Percentiles rank a stretch among this genome's conserved stretches.
Conservation (phyloP, 2,797 vertebrate genomes). For the Acropternis orthonyx region DNA sequence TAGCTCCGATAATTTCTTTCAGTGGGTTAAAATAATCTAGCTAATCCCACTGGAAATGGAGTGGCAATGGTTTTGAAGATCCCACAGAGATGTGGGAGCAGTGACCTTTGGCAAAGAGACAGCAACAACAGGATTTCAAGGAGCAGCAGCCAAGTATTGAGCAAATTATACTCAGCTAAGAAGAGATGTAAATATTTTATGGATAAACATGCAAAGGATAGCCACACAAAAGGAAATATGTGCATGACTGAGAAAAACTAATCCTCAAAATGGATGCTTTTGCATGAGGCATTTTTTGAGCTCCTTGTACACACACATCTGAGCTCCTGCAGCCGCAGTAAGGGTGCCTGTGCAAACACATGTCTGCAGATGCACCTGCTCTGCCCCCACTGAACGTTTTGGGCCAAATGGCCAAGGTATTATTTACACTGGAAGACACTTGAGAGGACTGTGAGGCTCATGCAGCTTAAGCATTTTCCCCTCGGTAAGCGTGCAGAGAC, state of each 20-base stretch:
- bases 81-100: background rate
- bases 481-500: background rate
- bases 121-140: background rate
- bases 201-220: background rate
- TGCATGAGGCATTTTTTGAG: background rate
- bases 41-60: background rate
- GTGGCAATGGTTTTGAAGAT: background rate
- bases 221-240: background rate
- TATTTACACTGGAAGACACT: conserved; percentile 45
- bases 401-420: conserved; percentile 9
- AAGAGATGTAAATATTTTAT: background rate
- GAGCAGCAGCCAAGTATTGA: background rate
- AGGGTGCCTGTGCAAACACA: background rate
- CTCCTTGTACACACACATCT: background rate
- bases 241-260: background rate
- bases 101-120: background rate
- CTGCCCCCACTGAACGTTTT: background rate
- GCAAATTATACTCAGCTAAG: background rate
- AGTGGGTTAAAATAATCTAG: background rate
- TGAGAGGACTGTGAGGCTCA: background rate
- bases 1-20: background rate
- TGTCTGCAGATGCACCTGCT: background rate
- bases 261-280: background rate
- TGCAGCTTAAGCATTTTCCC: conserved; percentile 19
- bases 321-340: background rate